These are phyloP conservation scores for Carcina quercana DNA, from an alignment of 2,888 invertebrate species.

Conservation along the genomic window DNA sequence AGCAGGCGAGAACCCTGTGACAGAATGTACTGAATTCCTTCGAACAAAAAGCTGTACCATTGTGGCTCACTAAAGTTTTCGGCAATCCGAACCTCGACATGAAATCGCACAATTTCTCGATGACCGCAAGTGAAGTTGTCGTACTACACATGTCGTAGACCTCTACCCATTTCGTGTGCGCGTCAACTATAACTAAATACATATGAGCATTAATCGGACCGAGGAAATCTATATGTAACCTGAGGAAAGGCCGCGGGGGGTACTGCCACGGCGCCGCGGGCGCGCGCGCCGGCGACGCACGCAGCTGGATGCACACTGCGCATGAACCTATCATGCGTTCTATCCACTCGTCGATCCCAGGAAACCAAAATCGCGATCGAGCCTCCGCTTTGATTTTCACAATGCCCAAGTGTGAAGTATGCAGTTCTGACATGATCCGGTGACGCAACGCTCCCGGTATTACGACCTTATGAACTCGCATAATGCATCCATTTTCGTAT, in stretches of 20 bases:
- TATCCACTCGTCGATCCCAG: constrained; percentile 5
- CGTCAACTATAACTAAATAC: constrained; percentile 9
- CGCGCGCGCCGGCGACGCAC: constrained; percentile 12
- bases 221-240: constrained; percentile 9
- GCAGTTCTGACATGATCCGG: constrained; percentile 12
- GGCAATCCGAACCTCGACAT: constrained; percentile 7
- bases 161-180: constrained; percentile 7
- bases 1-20: too few species aligned
- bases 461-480: constrained; percentile 21
- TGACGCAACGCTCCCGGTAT: constrained; percentile 14
- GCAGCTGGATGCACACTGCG: constrained; percentile 9
- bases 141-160: background rate
- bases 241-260: constrained; percentile 9
- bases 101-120: constrained; percentile 4
- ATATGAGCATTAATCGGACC: constrained; percentile 1
- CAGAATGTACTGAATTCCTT: constrained; percentile 7
- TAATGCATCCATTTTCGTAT: constrained; percentile 17
- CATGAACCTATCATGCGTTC: constrained; percentile 13
- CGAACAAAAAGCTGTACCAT: constrained; percentile 5
- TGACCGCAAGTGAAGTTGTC: background rate
- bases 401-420: constrained; percentile 20
- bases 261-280: constrained; percentile 11
- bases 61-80: constrained; percentile 7
- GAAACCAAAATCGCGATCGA: constrained; percentile 21
- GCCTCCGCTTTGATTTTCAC: constrained; percentile 24